Base-by-base conservation (phyloP, 2,797 vertebrate genomes). In the Xyrichtys novacula region DNA sequence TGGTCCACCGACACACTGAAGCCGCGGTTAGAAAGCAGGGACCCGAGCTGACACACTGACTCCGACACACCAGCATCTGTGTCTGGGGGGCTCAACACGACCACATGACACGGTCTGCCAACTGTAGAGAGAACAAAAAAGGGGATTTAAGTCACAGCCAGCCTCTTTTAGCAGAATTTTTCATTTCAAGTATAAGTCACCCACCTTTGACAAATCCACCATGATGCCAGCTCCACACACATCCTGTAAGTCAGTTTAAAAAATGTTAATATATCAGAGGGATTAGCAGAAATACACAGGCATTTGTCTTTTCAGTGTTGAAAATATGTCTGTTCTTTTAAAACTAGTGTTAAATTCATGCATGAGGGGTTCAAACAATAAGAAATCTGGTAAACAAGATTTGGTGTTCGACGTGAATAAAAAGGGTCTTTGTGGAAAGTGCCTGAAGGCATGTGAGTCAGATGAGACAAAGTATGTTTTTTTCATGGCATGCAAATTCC, bases 1-100 rank as follows among this genome's bases (percentile, higher is more conserved):
- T 96, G 91, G 29, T 97, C 97, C 62, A 96, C 90, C 0, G 74
- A 84, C 62, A 96, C 96, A 0, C 50, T 72, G 80, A 97, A 90
- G 16, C 94, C 95, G 50, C 93, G 82, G 0, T 69, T 80, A 7
- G 53, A 60, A 64, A 98, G 92, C 23, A 93, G 78, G 0, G 89
- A 90, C 10, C 94, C 94, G 32, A 98, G 72, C 8, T 66, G 56
- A 17, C 91, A 91, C 0, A 95, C 92, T 0, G 83, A 78, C 23
- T 81, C 74, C 7, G 93, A 92, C 0, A 95, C 89, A 54, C 42
- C 42, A 0, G 59, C 3, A 39, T 94, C 87, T 14, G 91, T 88
- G 0, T 91, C 90, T 0, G 96, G 95, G 4, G 90, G 92, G 28
- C 96, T 96, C 38, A 99, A 89, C 52, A 99, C 82, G 68, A 98